Evolutionary conservation across 2,113 vertebrate species (phyloP).

Genomic region (Malaclemys terrapin): DNA sequence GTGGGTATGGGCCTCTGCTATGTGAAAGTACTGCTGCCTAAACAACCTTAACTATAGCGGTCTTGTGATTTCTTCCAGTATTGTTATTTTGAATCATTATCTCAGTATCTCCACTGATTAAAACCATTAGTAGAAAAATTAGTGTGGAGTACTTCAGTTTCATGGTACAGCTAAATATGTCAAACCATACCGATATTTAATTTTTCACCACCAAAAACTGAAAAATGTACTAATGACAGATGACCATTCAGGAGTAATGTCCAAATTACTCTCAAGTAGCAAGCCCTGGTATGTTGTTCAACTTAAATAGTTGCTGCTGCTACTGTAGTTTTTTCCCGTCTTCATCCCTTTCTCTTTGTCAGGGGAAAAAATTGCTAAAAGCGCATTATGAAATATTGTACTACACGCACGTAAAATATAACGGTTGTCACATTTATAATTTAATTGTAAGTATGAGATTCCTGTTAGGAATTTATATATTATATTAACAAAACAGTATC

Average conservation of each 20-base stretch:
- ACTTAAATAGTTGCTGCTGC: neutral
- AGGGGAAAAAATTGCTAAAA: slow-evolving; percentile 6
- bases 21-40: neutral
- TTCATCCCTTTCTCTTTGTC: neutral
- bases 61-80: fast-evolving
- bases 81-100: neutral
- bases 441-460: slow-evolving; percentile 56
- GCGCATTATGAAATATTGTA: slow-evolving; percentile 45
- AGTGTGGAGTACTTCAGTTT: neutral
- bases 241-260: slow-evolving; percentile 6
- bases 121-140: neutral
- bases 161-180: neutral
- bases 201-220: neutral
- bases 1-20: neutral
- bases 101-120: neutral
- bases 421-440: slow-evolving; percentile 52
- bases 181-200: fast-evolving
- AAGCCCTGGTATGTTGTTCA: neutral
- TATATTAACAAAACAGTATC: slow-evolving; percentile 59
- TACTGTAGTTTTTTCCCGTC: neutral
- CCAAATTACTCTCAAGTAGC: neutral
- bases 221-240: slow-evolving; percentile 2
- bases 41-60: neutral
- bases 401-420: slow-evolving; percentile 34
- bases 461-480: slow-evolving; percentile 51